Conservation (phyloP, 1,140 invertebrate genomes). For the Mizuhopecten yessoensis region DNA sequence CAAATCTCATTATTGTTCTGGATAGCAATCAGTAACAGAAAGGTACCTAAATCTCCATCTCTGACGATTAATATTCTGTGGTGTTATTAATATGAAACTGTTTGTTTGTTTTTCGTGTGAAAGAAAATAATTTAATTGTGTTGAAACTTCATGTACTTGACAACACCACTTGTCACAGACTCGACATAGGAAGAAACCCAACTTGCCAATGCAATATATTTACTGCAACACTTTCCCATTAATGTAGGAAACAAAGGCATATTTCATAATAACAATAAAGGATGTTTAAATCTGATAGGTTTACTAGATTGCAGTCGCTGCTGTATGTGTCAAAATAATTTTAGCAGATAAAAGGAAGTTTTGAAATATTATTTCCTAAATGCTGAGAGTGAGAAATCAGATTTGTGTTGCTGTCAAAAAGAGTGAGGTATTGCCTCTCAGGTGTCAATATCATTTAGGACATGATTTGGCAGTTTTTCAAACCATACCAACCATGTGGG, state of each 20-base stretch:
- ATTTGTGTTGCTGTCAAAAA: not conserved
- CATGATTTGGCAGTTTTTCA: not conserved
- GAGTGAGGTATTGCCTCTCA: not conserved
- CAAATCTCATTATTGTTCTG: not conserved
- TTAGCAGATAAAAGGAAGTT: not conserved
- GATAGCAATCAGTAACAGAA: not conserved
- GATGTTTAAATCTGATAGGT: not conserved
- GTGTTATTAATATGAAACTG: not conserved
- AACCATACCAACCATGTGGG: not conserved
- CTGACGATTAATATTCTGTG: not conserved
- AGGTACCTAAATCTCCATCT: not conserved
- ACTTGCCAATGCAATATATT: not conserved
- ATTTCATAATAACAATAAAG: slow-evolving; percentile 13
- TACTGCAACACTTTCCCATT: not conserved
- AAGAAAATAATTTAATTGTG: slow-evolving; percentile 24
- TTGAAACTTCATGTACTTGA: not conserved
- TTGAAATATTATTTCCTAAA: not conserved
- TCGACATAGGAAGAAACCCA: not conserved
- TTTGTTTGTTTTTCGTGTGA: slow-evolving; percentile 15
- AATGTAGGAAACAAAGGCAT: not conserved
- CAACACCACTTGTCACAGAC: not conserved
- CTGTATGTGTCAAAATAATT: slow-evolving; percentile 9
- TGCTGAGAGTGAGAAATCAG: not conserved
- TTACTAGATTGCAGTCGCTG: not conserved
- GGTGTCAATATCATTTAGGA: not conserved